Base-by-base conservation (phyloP, 2,797 vertebrate genomes). In the Acanthiza pusilla region DNA sequence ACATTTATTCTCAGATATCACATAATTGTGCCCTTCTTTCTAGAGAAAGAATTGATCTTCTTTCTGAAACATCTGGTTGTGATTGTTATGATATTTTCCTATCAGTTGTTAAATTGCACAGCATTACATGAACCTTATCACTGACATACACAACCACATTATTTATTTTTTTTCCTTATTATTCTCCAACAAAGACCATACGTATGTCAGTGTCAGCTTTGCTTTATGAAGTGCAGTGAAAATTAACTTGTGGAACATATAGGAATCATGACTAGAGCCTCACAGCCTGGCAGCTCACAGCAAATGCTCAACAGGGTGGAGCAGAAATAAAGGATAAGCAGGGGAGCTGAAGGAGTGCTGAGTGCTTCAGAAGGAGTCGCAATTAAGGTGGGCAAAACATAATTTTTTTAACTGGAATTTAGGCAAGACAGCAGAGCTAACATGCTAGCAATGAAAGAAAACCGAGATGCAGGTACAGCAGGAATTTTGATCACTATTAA, bases 401-500 rank as follows among this genome's bases (percentile, higher is more conserved):
- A 30, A 45, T 20, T 32, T 38, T 54, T 94, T 68, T 13, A 82
- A 30, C 10, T 61, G 51, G 55, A 94, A 72, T 85, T 92, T 73
- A 81, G 75, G 76, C 60, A 81, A 76, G 94, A 65, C 26, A 88
- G 70, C 43, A 81, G 29, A 89, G 13, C 19, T 77, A 89, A 91
- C 50, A 63, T 43, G 51, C 25, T 79, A 88, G 30, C 15, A 90
- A 88, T 14, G 48, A 73, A 63, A 43, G 85, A 76, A 89, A 75
- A 82, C 34, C 40, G 73, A 72, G 48, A 47, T 70, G 34, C 40
- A 88, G 76, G 30, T 73, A 90, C 19, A 88, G 61, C 14, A 91
- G 72, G 48, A 63, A 71, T 88, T 93, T 96, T 95, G 72, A 96
- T 94, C 50, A 43, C 85, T 93, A 45, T 25, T 75, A 94, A 57